These are phyloP conservation scores for Lithophane leautieri DNA, from an alignment of 2,888 invertebrate species.

Conservation along the genomic window DNA sequence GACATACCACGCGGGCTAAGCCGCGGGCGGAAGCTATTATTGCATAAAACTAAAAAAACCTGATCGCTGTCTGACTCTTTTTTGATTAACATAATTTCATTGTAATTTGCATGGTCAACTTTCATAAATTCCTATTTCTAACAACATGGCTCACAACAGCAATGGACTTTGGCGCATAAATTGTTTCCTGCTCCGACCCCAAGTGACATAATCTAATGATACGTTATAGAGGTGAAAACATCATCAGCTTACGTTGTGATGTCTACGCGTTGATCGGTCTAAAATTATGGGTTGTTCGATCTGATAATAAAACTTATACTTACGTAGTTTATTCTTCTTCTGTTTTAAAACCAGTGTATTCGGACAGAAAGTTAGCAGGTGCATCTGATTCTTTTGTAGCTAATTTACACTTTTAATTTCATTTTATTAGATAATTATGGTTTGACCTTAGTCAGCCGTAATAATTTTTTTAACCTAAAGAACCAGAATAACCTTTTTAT, in stretches of 20 bases:
- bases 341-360: conserved; percentile 12
- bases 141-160: conserved; percentile 36
- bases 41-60: conserved; percentile 7
- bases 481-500: conserved; percentile 6
- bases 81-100: conserved; percentile 42
- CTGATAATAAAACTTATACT: conserved; percentile 18
- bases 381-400: background rate
- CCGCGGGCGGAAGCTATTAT: background rate
- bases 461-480: background rate
- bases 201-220: conserved; percentile 62
- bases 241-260: conserved; percentile 40
- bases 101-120: conserved; percentile 53
- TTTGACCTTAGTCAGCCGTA: background rate
- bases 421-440: background rate
- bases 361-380: background rate
- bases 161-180: conserved; percentile 35
- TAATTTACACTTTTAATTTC: conserved; percentile 15
- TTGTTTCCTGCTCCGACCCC: conserved; percentile 58
- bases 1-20: too few relatives aligned
- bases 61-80: conserved; percentile 9
- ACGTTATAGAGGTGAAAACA: conserved; percentile 54
- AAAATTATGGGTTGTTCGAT: conserved; percentile 52
- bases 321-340: background rate
- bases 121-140: conserved; percentile 53
- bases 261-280: conserved; percentile 23